A percentile compares a stretch with the other conserved stretches of the same genome.
Conservation (phyloP, 2,113 vertebrate genomes). For the Rissa tridactyla region DNA sequence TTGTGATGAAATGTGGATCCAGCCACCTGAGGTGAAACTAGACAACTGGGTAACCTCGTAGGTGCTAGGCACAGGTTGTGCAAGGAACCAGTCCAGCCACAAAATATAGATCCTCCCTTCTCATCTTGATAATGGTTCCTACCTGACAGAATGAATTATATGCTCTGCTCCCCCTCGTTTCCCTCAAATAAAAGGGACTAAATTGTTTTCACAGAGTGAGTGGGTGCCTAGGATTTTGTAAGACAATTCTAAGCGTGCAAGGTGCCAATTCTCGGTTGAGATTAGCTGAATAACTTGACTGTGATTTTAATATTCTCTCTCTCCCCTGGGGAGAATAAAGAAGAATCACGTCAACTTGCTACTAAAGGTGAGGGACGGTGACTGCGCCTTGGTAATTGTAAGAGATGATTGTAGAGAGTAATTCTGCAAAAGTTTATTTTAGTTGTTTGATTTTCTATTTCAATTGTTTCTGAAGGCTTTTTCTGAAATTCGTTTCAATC, state of each 20-base stretch:
- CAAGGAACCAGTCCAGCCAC: conserved; percentile 1
- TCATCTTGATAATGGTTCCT: conserved; percentile 31
- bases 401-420: not conserved
- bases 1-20: not conserved
- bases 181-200: not conserved
- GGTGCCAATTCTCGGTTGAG: rapidly evolving
- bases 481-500: not conserved
- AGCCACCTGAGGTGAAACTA: not conserved
- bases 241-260: not conserved
- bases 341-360: not conserved
- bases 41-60: not conserved
- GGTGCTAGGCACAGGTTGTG: not conserved
- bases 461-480: not conserved
- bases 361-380: not conserved
- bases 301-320: not conserved
- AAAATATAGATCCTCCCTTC: conserved; percentile 14
- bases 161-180: conserved; percentile 1
- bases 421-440: not conserved
- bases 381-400: not conserved
- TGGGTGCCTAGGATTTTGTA: not conserved
- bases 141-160: not conserved
- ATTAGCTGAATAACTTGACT: not conserved
- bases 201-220: not conserved
- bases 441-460: not conserved
- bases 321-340: not conserved